Base-by-base conservation (phyloP, 2,888 invertebrate species). In the Sylvicola cinctus region DNA sequence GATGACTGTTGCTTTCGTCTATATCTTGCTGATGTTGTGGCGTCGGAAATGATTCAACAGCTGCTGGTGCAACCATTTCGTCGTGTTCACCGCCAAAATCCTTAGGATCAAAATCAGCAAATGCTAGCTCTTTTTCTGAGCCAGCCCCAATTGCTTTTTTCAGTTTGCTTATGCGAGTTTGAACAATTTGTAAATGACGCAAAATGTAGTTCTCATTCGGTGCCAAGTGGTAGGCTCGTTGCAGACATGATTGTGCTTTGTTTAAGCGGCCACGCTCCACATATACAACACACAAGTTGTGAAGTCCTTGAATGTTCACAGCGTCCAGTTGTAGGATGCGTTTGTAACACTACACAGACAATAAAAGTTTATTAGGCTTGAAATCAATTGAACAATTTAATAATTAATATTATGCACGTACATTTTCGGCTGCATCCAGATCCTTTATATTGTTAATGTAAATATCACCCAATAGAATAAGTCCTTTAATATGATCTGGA, bases 381-480 rank as follows among this genome's bases (percentile, higher is more conserved):
- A 8, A 16, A 20, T 28, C 6, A 17, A 31, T 25, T 17, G 12
- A 13, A 20, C 26, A 32, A 34, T 6, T 6, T 6, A n/a, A 14
- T 4, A 32, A 25, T 13, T 3, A 15, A 14, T 31, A 15, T 26
- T 15, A 3, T 14, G 28, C 36, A 63, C 72, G 70, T 52, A 88
- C 87, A 55, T 78, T 77, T 60, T 93, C 91, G 14, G 95, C 95
- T 3, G 87, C 84, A 53, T 88, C 84, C 49, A 91, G 58, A 55
- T 95, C 88, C 51, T 90, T 90, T 48, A 91, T 79, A 43, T 83
- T 80, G 57, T 93, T 95, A 41, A 95, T 88, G 58, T 91, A 91
- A 49, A 95, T 88, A 54, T 95, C 93, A 10, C 93, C 93, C 11
- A 93, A 62, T 23, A 95, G 64, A 44, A 95, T 90, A 40, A 91